Evolutionary conservation across 2,888 invertebrate genomes (phyloP).

Genomic region (Crioceris asparagi): DNA sequence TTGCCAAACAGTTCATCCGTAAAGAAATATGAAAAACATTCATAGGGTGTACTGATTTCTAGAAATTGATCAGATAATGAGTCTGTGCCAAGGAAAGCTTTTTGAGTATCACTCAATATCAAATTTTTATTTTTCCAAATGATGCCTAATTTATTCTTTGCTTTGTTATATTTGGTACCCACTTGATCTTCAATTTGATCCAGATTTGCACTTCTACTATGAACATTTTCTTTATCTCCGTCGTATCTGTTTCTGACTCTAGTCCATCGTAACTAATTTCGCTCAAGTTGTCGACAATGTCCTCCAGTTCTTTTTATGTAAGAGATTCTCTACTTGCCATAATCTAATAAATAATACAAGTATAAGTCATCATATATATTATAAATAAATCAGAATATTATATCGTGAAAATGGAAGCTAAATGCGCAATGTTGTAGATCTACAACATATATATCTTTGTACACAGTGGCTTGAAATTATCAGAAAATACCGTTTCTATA

Average conservation of each 20-base stretch:
- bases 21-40: conserved; percentile 5
- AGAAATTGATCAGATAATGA: background rate
- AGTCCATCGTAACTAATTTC: too few species aligned
- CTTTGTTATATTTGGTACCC: background rate
- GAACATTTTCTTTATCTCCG: conserved; percentile 1
- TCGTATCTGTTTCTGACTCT: too few species aligned
- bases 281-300: background rate
- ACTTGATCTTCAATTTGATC: background rate
- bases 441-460: background rate
- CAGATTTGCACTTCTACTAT: background rate
- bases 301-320: background rate
- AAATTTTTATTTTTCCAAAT: too few species aligned
- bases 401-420: too few species aligned
- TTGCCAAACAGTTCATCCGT: conserved; percentile 2
- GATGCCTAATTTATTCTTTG: background rate
- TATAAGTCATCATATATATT: background rate
- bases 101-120: too few species aligned
- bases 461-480: too few species aligned
- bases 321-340: background rate
- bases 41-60: conserved; percentile 1
- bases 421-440: background rate
- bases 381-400: background rate
- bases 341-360: background rate
- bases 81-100: conserved; percentile 1
- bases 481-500: too few species aligned